phyloP scores from a whole-genome alignment of 2,113 vertebrate genomes.

The Plestiodon gilberti region DNA sequence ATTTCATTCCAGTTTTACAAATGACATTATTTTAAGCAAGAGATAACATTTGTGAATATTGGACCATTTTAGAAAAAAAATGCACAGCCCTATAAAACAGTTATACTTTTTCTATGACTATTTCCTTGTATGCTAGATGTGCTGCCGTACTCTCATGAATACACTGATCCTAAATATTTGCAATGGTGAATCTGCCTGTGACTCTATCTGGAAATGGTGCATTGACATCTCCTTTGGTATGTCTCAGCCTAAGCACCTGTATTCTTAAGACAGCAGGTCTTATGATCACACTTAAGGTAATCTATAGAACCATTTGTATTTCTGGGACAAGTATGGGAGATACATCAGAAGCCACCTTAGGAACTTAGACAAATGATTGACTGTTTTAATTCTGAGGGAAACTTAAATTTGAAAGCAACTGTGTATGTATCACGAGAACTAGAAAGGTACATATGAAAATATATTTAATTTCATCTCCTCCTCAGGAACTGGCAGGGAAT shows the following conservation, averaged over 20 bases:
- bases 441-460: background rate
- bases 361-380: background rate
- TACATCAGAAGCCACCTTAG: background rate
- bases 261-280: too few species aligned
- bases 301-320: too few species aligned
- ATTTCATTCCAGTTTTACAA: background rate
- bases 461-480: background rate
- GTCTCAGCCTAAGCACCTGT: too few species aligned
- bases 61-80: background rate
- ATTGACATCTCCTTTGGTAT: too few species aligned
- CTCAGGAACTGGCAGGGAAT: background rate
- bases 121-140: background rate
- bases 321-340: background rate
- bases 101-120: background rate
- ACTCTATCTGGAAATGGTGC: too few species aligned
- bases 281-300: too few species aligned
- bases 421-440: background rate
- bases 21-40: slow-evolving; percentile 8
- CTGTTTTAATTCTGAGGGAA: background rate
- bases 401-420: background rate
- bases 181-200: too few species aligned
- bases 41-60: background rate
- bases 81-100: background rate
- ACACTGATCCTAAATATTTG: too few species aligned
- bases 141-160: too few species aligned